A percentile compares a stretch with the other conserved stretches of the same genome.
phyloP scores from a whole-genome alignment of 2,888 invertebrate genomes.

The Arctia plantaginis region DNA sequence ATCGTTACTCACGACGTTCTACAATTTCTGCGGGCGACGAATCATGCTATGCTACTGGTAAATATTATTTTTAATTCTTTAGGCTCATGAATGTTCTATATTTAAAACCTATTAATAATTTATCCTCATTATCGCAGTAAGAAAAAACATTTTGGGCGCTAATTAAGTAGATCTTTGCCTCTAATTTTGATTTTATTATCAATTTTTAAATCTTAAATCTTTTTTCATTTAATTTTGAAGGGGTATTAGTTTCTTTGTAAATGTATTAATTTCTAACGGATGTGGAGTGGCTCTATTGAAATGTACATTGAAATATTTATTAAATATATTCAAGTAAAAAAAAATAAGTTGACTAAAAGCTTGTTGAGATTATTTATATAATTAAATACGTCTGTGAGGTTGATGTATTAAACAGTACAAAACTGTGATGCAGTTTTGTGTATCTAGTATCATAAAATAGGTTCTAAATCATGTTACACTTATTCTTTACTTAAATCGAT shows the following conservation, averaged over 20 bases:
- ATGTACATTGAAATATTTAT: background rate
- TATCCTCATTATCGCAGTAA: background rate
- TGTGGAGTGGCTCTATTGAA: background rate
- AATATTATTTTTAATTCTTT: conserved; percentile 49
- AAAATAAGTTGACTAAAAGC: background rate
- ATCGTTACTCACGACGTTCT: conserved; percentile 77
- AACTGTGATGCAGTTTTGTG: background rate
- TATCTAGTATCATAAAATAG: background rate
- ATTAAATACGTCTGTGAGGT: background rate
- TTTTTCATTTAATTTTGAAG: background rate
- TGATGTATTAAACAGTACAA: background rate
- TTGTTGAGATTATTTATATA: background rate
- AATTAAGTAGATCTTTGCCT: background rate
- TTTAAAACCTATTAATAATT: background rate
- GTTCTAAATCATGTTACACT: background rate
- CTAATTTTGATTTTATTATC: background rate
- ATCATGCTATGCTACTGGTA: conserved; percentile 80
- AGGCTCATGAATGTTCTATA: background rate
- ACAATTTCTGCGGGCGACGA: conserved; percentile 75
- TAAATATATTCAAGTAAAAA: background rate
- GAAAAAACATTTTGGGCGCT: background rate
- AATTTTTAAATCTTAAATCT: background rate
- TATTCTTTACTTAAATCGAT: background rate
- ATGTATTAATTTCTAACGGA: background rate
- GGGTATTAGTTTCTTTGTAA: background rate